Base-by-base conservation (phyloP, 2,888 invertebrate genomes). In the Geotrupes spiniger region DNA sequence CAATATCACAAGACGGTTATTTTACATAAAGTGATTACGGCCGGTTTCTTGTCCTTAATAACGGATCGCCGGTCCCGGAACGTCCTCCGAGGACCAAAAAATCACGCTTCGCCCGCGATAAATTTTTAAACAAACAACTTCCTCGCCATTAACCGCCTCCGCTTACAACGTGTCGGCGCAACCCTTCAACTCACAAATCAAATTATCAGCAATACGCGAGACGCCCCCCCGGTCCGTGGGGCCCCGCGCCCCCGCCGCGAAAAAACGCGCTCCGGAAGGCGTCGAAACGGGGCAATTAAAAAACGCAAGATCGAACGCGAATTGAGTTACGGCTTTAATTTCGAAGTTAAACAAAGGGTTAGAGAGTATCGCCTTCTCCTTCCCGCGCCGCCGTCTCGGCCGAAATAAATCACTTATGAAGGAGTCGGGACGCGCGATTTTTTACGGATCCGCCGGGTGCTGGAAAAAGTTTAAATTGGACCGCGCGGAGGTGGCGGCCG, bases 301-400 rank as follows among this genome's bases (percentile, higher is more conserved):
- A 72, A 70, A 72, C 69, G 69, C 67, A 69, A 70, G 70, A 72
- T 72, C 71, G 70, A 69, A 68, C 70, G 70, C 69, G 69, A 71
- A 71, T 72, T 72, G 71, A 71, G 69, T 72, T 72, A 72, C 71
- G 66, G 64, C 66, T 61, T 71, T 67, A 72, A 71, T 71, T 71
- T 71, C 63, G 63, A 69, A 64, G 65, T 69, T 64, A 70, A 70
- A 70, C 68, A 69, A 66, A 70, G 68, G 68, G 68, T 69, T 70
- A 69, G 63, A 67, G 62, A 64, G 51, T 49, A 48, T n/a, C n/a
- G 53, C 53, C 38, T 15, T 38, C 51, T 14, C n/a, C n/a, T 49
- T 39, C 53, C 53, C 52, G 52, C 55, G 48, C 49, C 48, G 55
- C 27, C 27, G 27, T n/a, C 6, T n/a, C 29, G 29, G n/a, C n/a